Evolutionary conservation across 2,888 invertebrate species (phyloP), one percentile per base, ranked within the genome.

Genomic region (Andrena haemorrhoa): DNA sequence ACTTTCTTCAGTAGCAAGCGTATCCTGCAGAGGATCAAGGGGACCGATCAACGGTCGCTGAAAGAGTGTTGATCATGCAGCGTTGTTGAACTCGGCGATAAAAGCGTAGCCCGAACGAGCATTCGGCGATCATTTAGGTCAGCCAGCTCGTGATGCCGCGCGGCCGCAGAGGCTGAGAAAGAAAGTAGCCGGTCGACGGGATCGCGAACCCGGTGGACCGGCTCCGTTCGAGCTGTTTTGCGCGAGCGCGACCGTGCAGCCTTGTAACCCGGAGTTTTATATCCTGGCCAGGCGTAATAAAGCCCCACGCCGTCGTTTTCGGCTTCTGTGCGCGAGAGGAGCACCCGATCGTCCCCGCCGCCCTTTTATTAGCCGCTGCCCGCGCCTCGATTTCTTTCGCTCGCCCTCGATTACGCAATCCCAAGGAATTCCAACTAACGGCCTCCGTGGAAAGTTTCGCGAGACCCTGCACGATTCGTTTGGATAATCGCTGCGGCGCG

Each of bases 251-350:
- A 73, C 75, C 86, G 71, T 77, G 82, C 72, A 78, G 72, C 71
- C 84, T 82, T 84, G 85, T 86, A 83, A 79, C 79, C 71, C 78
- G 84, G 83, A 88, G 86, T 90, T 90, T 90, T 90, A 88, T 89
- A 90, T 90, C 87, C 86, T 68, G 79, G 65, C 79, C 68, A 63
- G 79, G 84, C 78, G 89, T 83, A 88, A 87, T 89, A 88, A 90
- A 89, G 84, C 81, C 87, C 83, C 81, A 41, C 71, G 12, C 58
- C 83, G 82, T 49, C 79, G 35, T 71, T 80, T 76, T 75, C 70
- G 75, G 86, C 89, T 90, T 85, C 90, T 86, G 89, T 89, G 82
- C 73, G 61, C 65, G 58, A 68, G 56, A 56, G 10, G 56, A 56
- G 56, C 10, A 56, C 63, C 29, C 68, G 69, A 72, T 72, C 74